Conservation (phyloP, 2,797 vertebrate genomes). For the Poecilia wingei region DNA sequence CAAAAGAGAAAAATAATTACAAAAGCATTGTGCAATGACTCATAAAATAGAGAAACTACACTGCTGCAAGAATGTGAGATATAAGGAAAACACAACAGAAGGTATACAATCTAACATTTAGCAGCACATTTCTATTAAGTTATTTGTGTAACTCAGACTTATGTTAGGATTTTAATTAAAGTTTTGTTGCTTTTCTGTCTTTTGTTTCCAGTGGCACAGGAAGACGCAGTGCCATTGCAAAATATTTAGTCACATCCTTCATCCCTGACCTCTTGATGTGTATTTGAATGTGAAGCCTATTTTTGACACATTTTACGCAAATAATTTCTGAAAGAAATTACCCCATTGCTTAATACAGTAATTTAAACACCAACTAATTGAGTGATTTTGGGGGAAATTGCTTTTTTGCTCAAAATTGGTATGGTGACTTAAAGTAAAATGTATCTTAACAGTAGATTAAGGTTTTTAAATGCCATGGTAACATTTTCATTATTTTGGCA, state of each 20-base stretch:
- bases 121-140: not conserved
- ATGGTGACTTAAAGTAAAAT: not conserved
- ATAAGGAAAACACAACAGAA: not conserved
- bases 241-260: not conserved
- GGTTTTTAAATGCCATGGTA: not conserved
- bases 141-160: not conserved
- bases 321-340: not conserved
- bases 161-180: not conserved
- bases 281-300: not conserved
- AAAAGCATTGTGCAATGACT: conserved; percentile 43
- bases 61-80: conserved; percentile 6
- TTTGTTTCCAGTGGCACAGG: not conserved
- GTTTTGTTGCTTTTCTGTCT: not conserved
- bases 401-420: too few species aligned
- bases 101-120: not conserved
- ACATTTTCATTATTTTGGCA: not conserved
- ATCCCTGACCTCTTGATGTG: too few species aligned
- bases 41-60: conserved; percentile 19
- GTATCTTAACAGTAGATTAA: not conserved
- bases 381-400: too few species aligned
- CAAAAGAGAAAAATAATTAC: conserved; percentile 72
- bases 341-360: not conserved
- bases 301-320: not conserved
- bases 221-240: not conserved
- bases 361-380: too few species aligned